Evolutionary conservation across 2,113 vertebrate genomes (phyloP).

Genomic region (Pangasianodon gigas): DNA sequence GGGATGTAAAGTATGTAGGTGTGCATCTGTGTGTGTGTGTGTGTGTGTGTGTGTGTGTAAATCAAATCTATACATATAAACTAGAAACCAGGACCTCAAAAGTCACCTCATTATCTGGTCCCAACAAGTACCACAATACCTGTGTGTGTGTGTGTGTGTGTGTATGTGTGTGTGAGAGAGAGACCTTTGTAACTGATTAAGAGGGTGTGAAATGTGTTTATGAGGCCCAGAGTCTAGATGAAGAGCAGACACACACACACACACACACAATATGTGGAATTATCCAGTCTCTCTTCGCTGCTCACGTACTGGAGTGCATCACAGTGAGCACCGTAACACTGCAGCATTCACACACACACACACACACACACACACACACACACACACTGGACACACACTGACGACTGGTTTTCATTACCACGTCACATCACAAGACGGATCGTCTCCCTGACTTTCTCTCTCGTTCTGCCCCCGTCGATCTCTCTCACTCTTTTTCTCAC

Average conservation of each 20-base stretch:
- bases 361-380: constrained; percentile 50
- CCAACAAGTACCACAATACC: neutral
- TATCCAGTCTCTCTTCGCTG: constrained; percentile 46
- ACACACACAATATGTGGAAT: constrained; percentile 26
- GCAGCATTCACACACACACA: constrained; percentile 42
- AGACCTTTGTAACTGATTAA: constrained; percentile 36
- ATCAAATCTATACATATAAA: too few relatives aligned
- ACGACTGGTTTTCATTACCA: constrained; percentile 67
- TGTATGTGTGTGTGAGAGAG: constrained; percentile 13
- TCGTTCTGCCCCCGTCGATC: neutral
- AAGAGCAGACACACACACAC: constrained; percentile 24
- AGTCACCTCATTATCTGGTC: neutral
- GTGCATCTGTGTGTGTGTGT: neutral
- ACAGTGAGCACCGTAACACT: constrained; percentile 28
- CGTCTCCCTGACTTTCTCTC: constrained; percentile 46
- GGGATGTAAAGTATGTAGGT: too few relatives aligned
- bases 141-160: constrained; percentile 20
- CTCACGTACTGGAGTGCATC: constrained; percentile 27
- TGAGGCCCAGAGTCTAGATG: constrained; percentile 14
- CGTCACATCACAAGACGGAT: constrained; percentile 60
- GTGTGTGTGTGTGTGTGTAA: neutral
- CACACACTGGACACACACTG: constrained; percentile 46
- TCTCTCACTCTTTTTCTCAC: constrained; percentile 50
- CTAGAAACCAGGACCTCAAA: neutral
- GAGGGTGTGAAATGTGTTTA: constrained; percentile 25